Evolutionary conservation across 23 tunicate species (phyloP), one percentile per base, ranked within the genome.

Genomic region (Botrylloides violaceus): DNA sequence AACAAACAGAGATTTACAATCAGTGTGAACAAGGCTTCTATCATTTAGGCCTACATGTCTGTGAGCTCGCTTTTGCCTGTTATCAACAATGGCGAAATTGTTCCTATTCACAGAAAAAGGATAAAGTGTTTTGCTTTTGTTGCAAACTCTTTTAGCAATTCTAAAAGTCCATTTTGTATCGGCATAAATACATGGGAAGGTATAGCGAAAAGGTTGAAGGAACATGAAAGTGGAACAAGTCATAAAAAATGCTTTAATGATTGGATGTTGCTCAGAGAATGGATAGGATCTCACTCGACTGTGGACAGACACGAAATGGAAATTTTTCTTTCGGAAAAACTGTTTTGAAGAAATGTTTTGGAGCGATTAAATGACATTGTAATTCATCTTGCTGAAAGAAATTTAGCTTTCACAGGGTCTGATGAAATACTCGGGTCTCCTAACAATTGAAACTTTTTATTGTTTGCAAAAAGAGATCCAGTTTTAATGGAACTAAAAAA

Each of bases 271-370:
- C 53, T 43, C 15, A 43, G 15, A 43, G 12, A 43, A 43, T 9
- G 53, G 15, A 43, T 43, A 9, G 53, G 12, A 43, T 7, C 12
- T 9, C 15, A 9, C 15, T 43, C 53, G 12, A 43, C 53, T 9
- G 15, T 43, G 15, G 53, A 43, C 53, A 43, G 15, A 43, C 53
- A 15, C 9, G 53, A 43, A 15, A 43, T 43, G 53, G 53, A 43
- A 43, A 7, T 15, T 7, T 43, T 43, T 43, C 53, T 7, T 7
- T 43, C 9, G 12, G 81, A 76, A 64, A 59, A 65, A 38, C 33
- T 62, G 60, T 76, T 59, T 66, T 76, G 81, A 59, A 12, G 75
- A 68, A 68, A 76, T 43, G 81, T 76, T 3, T 19, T 66, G 75
- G 61, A 76, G 63, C 35, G 81, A 64, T 34, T 76, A 6, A 66